Evolutionary conservation across 30 jellyfish, hydroid and myxozoan species (phyloP), one percentile per base, ranked within the genome.

Genomic region (Pelagia noctiluca): DNA sequence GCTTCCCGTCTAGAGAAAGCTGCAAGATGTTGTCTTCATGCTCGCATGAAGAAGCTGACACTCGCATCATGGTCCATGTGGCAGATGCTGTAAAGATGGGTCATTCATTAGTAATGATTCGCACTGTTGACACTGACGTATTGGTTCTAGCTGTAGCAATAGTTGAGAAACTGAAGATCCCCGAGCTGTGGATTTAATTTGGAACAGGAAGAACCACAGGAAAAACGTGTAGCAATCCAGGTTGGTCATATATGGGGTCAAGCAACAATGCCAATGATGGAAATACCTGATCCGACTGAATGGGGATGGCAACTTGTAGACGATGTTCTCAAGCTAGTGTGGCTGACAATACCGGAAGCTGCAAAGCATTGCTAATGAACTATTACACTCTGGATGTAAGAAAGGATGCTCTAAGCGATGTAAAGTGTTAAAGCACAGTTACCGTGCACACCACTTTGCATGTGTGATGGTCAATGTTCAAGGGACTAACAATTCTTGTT

Each of bases 51-150:
- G 83, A 62, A 38, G 88, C 83, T 8, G 81, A 53, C 42, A 53
- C 83, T n/a, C 62, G 68, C 11, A 62, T 53, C 2, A 30, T 75
- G 50, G 8, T 49, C 3, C 84, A 71, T 38, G 32, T 32, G 11
- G 3, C 18, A 18, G 13, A 38, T 25, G 76, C 76, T 13, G 32
- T 25, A 16, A 7, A 11, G 26, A 28, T 18, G 13, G 84, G 85
- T 25, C n/a, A 25, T 50, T 24, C 23, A 32, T 30, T 32, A 73
- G 23, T 48, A 24, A 48, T 73, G 75, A 73, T 73, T 8, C 18
- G 47, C n/a, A 47, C 85, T 32, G 47, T n/a, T 73, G 85, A 73
- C 75, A 37, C 85, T 23, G 85, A 73, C 35, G 77, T 73, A 19
- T 29, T 73, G 8, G 85, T 73, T 31, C 68, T 73, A 25, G 85